Evolutionary conservation across 2,113 vertebrate species (phyloP), one percentile per base, ranked within the genome.

Genomic region (Ursus arctos): DNA sequence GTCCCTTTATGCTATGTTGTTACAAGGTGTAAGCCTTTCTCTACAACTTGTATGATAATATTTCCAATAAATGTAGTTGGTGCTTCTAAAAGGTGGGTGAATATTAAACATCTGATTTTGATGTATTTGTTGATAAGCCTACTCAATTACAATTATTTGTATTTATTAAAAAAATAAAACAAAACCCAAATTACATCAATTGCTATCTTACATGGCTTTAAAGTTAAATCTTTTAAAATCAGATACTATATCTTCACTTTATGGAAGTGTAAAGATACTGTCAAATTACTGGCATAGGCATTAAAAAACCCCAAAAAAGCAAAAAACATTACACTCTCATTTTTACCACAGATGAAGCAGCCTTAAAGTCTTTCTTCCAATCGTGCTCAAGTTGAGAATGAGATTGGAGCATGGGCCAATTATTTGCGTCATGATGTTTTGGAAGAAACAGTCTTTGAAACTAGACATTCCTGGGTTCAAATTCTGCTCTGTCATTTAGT

Each of bases 21-120:
- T 98, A 88, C 91, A 96, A 98, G 96, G 53, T 65, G 22, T 90
- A 97, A 95, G 93, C 82, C 61, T 94, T 93, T 88, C 72, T 97
- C 18, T 80, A 82, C 57, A 31, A 21, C 21, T 82, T 94, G 91
- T 98, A 59, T 98, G 53, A 69, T 98, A 94, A 92, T 98, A 16
- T 97, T 97, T 96, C 96, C 77, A 96, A 15, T 98, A 98, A 61
- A 21, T 98, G 77, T 96, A 82, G 96, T 97, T 22, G 98, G 63
- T 79, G 53, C 96, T 92, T 95, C 95, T 96, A 87, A 96, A 97
- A 98, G 97, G 98, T 99, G 97, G 87, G 97, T 98, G 88, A 97
- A 95, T 94, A 92, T 87, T 97, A 91, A 94, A 81, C 94, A 98
- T 97, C 36, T 43, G 3, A 89, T 59, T 84, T 86, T 74, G 59